Evolutionary conservation across 2,113 vertebrate genomes (phyloP).

Genomic region (Reinhardtius hippoglossoides): DNA sequence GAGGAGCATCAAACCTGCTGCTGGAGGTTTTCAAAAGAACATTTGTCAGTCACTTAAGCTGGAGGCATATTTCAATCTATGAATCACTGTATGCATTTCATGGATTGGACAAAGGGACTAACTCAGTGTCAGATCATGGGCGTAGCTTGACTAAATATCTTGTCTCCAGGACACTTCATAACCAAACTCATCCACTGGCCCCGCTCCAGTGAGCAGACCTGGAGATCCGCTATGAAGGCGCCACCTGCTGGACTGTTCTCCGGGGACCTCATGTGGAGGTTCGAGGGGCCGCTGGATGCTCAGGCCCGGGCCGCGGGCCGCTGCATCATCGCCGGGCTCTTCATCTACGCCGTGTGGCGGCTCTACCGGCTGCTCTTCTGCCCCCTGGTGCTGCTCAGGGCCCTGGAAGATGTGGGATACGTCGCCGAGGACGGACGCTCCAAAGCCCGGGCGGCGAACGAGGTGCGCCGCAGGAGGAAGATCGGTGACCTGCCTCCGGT

Average conservation of each 20-base stretch:
- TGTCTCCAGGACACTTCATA: not conserved
- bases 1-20: no score
- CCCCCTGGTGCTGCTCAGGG: slow-evolving; percentile 79
- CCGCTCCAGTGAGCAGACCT: no score
- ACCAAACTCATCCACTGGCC: not conserved
- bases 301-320: slow-evolving; percentile 29
- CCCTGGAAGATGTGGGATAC: slow-evolving; percentile 83
- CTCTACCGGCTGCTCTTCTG: slow-evolving; percentile 75
- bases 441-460: slow-evolving; percentile 78
- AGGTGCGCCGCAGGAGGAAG: slow-evolving; percentile 81
- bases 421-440: slow-evolving; percentile 75
- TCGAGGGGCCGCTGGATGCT: slow-evolving; percentile 47
- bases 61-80: no score
- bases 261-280: slow-evolving; percentile 53
- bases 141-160: not conserved
- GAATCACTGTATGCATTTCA: no score
- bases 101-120: no score
- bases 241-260: not conserved
- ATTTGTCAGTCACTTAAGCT: no score
- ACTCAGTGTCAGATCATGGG: no score
- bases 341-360: slow-evolving; percentile 58
- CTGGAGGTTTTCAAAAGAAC: no score
- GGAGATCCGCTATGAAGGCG: no score
- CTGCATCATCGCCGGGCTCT: slow-evolving; percentile 53
- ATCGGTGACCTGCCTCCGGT: slow-evolving; percentile 82